A percentile compares a stretch with the other conserved stretches of the same genome.
phyloP scores from a whole-genome alignment of 2,113 vertebrate genomes.

The Chamaetylas fuelleborni region DNA sequence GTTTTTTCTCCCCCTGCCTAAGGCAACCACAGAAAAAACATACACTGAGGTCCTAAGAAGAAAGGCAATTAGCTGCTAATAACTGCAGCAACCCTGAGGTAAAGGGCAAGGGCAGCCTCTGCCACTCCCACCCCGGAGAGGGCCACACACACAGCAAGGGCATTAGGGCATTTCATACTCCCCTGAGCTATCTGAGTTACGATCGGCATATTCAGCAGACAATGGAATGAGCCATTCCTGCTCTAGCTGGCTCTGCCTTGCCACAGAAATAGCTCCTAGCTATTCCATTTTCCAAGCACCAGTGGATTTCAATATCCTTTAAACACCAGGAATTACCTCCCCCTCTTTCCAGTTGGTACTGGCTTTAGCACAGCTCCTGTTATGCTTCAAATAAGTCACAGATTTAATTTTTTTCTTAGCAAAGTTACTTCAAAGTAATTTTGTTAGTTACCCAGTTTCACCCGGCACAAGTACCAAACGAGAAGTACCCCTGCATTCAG shows the following conservation, averaged over 20 bases:
- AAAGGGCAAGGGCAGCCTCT: slow-evolving; percentile 5
- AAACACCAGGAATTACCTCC: neutral
- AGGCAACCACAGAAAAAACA: neutral
- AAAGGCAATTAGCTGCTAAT: neutral
- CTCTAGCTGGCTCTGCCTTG: neutral
- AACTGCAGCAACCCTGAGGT: neutral
- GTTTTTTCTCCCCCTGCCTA: neutral
- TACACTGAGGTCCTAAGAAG: neutral
- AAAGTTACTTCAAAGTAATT: neutral
- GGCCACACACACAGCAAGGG: neutral
- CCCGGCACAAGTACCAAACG: neutral
- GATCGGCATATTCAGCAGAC: slow-evolving; percentile 14
- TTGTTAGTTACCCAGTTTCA: neutral
- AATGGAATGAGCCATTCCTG: neutral
- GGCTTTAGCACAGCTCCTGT: neutral
- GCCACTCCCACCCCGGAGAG: neutral
- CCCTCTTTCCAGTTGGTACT: neutral
- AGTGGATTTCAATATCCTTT: slow-evolving; percentile 13
- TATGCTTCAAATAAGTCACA: neutral
- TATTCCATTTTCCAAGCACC: slow-evolving; percentile 6
- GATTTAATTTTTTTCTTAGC: neutral
- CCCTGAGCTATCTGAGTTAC: neutral
- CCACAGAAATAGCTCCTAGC: slow-evolving; percentile 8
- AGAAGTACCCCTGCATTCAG: neutral
- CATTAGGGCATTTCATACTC: neutral